Percentiles rank a stretch among this genome's conserved stretches.
Conservation (phyloP, 2,113 vertebrate genomes). For the Rattus norvegicus region DNA sequence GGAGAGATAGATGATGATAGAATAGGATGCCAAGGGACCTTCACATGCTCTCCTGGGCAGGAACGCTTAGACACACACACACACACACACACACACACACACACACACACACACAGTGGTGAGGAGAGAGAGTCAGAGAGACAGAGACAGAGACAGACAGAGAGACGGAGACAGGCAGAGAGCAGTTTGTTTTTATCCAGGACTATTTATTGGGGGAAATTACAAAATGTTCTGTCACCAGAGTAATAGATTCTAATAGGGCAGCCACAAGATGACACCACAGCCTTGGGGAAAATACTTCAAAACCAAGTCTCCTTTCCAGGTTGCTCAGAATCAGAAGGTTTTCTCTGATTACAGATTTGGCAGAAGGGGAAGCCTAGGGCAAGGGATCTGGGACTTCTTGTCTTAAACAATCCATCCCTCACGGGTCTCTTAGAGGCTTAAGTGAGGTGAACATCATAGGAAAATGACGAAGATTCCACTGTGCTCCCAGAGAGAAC, state of each 20-base stretch:
- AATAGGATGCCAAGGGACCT: not conserved
- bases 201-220: not conserved
- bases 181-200: not conserved
- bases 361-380: not conserved
- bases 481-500: not conserved
- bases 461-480: constrained; percentile 18
- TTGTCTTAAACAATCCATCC: not conserved
- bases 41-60: not conserved
- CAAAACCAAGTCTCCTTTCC: not conserved
- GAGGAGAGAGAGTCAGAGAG: no score
- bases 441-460: not conserved
- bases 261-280: not conserved
- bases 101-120: not conserved
- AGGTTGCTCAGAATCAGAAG: not conserved
- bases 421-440: not conserved
- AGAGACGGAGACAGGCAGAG: no score
- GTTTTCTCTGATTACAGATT: not conserved
- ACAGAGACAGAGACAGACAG: no score
- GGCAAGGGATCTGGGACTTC: not conserved
- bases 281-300: not conserved
- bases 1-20: not conserved
- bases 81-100: not conserved
- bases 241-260: not conserved
- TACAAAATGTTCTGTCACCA: not conserved
- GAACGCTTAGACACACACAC: not conserved